Evolutionary conservation across 2,113 vertebrate species (phyloP), one percentile per base, ranked within the genome.

Genomic region (Notiomystis cincta): DNA sequence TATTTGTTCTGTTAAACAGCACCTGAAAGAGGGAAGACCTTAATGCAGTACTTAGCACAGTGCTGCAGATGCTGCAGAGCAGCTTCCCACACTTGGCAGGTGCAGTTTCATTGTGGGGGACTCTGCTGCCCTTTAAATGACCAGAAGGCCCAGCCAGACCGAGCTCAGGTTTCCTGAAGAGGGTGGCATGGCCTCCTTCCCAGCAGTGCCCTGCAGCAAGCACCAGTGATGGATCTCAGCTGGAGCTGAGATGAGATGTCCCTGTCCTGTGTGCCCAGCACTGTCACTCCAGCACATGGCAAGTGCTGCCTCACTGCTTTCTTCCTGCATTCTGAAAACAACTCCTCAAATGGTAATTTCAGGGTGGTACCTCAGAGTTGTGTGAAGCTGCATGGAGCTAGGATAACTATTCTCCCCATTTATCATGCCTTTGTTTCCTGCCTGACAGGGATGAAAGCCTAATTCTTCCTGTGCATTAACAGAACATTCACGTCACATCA

Each of bases 361-460:
- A 48, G 90, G 48, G 58, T 93, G 78, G 58, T 93, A 77, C 87
- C 83, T 75, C 73, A 57, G 77, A 91, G 58, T 86, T 96, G 60
- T 3, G 1, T 54, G 94, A 94, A 97, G 65, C 65, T 89, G 18
- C 69, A 94, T 37, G 87, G 78, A 93, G 83, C 62, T 67, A 80
- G 48, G n/a, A 4, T 64, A 97, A 91, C 89, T 75, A 45, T 70
- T 90, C 95, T 61, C 56, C 48, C 89, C 77, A 79, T 66, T 83
- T 40, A 86, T 97, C 90, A 87, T 92, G 84, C 82, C 72, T 97
- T 95, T 97, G 67, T 96, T 87, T 90, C 93, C 83, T 83, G 37
- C 54, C 64, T 94, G 65, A 95, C 78, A 96, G 64, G 72, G 33
- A 97, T 92, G 70, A 92, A 80, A 76, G 81, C 72, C 86, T 89